Percentiles rank a stretch among this genome's conserved stretches.
Conservation (phyloP, 2,113 vertebrate species). For the Oncorhynchus kisutch region DNA sequence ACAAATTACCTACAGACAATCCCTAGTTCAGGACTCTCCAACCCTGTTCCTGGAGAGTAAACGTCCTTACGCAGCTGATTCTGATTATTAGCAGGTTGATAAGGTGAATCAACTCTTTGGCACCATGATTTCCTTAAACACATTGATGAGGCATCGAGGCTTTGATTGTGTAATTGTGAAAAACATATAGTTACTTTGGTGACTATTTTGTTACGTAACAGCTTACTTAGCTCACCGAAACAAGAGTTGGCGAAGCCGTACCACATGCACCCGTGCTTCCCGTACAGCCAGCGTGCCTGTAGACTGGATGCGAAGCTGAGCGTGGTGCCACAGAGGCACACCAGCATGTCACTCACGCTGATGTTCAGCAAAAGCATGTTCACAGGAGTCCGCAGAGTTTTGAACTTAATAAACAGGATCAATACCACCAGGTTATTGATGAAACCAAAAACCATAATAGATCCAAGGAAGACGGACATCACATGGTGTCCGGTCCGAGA, state of each 20-base stretch:
- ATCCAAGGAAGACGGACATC: constrained; percentile 74
- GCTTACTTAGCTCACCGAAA: constrained; percentile 68
- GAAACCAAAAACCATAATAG: constrained; percentile 73
- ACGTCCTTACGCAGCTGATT: no score
- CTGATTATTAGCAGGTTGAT: no score
- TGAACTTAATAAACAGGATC: constrained; percentile 77
- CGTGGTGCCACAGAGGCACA: constrained; percentile 71
- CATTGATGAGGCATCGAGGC: neutral
- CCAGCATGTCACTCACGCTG: constrained; percentile 74
- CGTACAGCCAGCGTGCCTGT: constrained; percentile 68
- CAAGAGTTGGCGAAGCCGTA: constrained; percentile 77
- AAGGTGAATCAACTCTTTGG: no score
- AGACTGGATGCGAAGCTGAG: constrained; percentile 73
- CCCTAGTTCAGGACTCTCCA: no score
- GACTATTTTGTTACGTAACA: neutral
- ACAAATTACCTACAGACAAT: no score
- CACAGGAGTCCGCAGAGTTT: constrained; percentile 70
- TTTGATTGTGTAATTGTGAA: neutral
- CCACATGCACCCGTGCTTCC: constrained; percentile 72
- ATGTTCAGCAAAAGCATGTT: constrained; percentile 78
- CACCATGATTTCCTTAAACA: no score
- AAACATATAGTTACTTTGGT: neutral
- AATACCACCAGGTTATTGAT: constrained; percentile 73
- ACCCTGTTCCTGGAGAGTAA: no score
- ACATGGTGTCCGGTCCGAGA: constrained; percentile 65